phyloP scores from a whole-genome alignment of 2,888 invertebrate genomes.

The Cryptosula pallasiana region DNA sequence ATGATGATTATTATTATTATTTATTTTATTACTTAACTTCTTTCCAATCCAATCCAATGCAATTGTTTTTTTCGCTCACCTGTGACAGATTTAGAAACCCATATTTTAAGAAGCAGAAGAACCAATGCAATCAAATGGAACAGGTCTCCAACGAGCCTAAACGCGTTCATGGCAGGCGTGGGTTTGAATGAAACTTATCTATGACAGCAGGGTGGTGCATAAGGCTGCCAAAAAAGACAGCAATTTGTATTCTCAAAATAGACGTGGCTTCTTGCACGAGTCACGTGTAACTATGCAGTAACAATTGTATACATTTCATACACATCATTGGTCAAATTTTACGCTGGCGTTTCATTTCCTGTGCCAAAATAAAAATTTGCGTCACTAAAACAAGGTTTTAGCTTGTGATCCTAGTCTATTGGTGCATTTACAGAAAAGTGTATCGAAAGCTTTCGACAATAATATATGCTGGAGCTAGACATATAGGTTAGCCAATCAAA shows the following conservation, averaged over 20 bases:
- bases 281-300: not conserved
- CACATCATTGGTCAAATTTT: not conserved
- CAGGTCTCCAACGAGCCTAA: conserved; percentile 91
- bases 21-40: too few species aligned
- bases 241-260: too few species aligned
- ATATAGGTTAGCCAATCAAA: too few species aligned
- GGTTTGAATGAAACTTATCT: not conserved
- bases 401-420: too few species aligned
- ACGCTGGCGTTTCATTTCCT: too few species aligned
- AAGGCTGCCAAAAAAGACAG: not conserved
- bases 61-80: conserved; percentile 71
- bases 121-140: conserved; percentile 95
- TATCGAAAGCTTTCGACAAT: too few species aligned
- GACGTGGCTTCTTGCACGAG: not conserved
- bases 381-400: too few species aligned
- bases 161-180: conserved; percentile 81
- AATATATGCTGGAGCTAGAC: too few species aligned
- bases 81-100: conserved; percentile 98
- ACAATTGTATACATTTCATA: not conserved
- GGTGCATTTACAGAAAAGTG: too few species aligned
- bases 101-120: conserved; percentile 90
- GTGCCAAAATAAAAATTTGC: too few species aligned
- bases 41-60: too few species aligned
- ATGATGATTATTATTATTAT: too few species aligned
- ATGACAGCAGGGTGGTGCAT: not conserved